A percentile compares a stretch with the other conserved stretches of the same genome.
Conservation (phyloP, 2,113 vertebrate species). For the Pholis gunnellus region DNA sequence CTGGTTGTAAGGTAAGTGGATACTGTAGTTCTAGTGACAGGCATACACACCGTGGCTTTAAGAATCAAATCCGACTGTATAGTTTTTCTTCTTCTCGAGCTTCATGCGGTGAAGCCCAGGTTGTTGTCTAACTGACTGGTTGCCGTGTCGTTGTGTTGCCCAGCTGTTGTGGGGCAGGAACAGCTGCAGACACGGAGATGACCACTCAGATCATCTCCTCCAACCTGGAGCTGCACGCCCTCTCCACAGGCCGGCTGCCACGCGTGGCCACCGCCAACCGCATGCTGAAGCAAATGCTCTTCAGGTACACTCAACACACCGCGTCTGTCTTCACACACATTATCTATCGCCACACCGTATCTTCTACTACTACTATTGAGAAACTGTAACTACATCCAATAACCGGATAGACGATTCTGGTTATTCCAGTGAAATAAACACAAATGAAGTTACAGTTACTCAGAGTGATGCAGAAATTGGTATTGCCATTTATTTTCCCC, state of each 20-base stretch:
- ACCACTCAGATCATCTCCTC: constrained; percentile 98
- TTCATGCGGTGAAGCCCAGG: neutral
- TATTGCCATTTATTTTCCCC: too few relatives aligned
- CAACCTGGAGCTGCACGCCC: constrained; percentile 95
- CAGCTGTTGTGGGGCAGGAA: constrained; percentile 97
- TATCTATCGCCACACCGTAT: too few relatives aligned
- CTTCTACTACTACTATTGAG: too few relatives aligned
- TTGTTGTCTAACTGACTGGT: neutral
- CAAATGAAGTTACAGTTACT: too few relatives aligned
- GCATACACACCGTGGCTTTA: neutral
- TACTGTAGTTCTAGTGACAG: too few relatives aligned
- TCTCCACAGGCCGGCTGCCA: constrained; percentile 93
- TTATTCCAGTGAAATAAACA: neutral
- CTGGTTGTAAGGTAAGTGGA: too few relatives aligned
- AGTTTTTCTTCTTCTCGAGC: too few relatives aligned
- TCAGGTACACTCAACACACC: constrained; percentile 85
- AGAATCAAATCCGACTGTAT: neutral
- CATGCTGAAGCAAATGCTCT: constrained; percentile 99
- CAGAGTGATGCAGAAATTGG: too few relatives aligned
- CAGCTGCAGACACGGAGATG: constrained; percentile 98
- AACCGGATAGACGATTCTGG: neutral
- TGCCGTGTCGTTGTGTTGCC: constrained; percentile 6
- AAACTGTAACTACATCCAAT: neutral
- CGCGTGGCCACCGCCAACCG: constrained; percentile 95
- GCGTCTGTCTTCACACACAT: too few relatives aligned